Conservation (phyloP, 1,140 invertebrate genomes). For the Paracyclopina nana region DNA sequence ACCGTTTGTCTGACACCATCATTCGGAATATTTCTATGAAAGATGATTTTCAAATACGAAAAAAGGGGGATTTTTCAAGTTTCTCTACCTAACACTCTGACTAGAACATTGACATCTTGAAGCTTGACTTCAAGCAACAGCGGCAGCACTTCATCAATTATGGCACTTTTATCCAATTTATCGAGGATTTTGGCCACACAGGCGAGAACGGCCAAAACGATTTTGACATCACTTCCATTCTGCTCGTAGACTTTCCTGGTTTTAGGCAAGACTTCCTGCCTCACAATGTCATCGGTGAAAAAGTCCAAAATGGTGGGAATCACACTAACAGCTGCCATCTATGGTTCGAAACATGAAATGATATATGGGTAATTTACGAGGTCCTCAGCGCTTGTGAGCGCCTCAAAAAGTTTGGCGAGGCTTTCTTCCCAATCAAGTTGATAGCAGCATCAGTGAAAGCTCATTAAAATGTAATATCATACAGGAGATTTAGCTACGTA, state of each 20-base stretch:
- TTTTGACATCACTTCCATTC: slow-evolving; percentile 51
- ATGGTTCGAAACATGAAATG: slow-evolving; percentile 20
- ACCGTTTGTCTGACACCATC: slow-evolving; percentile 75
- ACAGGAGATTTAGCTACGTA: too few relatives aligned
- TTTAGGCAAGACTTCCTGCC: slow-evolving; percentile 62
- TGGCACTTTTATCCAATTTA: slow-evolving; percentile 62
- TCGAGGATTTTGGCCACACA: slow-evolving; percentile 43
- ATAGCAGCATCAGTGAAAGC: too few relatives aligned
- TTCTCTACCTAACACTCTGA: slow-evolving; percentile 28
- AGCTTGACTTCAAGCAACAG: slow-evolving; percentile 66
- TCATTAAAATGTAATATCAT: too few relatives aligned
- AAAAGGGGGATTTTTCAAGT: neutral
- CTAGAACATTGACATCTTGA: slow-evolving; percentile 46
- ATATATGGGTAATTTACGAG: too few relatives aligned
- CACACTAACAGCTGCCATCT: slow-evolving; percentile 74
- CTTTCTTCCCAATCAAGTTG: too few relatives aligned
- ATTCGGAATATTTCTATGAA: slow-evolving; percentile 67
- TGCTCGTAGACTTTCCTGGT: slow-evolving; percentile 69
- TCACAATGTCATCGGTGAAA: slow-evolving; percentile 58
- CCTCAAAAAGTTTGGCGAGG: too few relatives aligned
- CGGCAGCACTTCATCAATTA: slow-evolving; percentile 77
- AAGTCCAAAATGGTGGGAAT: slow-evolving; percentile 64
- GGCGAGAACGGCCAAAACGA: slow-evolving; percentile 49
- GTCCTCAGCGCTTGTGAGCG: too few relatives aligned
- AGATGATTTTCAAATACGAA: slow-evolving; percentile 17